A percentile compares a stretch with the other conserved stretches of the same genome.
Evolutionary conservation across 2,888 invertebrate genomes (phyloP).

Genomic region (Philhelius pedissequus): DNA sequence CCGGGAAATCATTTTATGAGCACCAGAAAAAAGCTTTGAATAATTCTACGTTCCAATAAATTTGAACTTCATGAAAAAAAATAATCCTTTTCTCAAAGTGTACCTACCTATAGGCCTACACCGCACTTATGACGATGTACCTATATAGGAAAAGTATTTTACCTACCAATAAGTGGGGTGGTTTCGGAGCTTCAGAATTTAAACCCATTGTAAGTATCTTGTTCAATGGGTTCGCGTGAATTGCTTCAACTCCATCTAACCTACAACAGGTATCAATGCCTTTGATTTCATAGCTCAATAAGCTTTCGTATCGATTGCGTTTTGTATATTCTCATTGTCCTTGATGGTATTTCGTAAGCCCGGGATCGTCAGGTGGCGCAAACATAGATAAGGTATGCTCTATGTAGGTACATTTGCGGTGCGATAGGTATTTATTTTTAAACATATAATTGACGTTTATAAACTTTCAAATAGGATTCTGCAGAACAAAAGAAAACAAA

Average conservation of each 20-base stretch:
- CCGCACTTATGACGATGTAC: not conserved
- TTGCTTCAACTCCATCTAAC: constrained; percentile 25
- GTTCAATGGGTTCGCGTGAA: constrained; percentile 58
- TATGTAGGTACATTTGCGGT: constrained; percentile 27
- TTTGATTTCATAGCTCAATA: constrained; percentile 65
- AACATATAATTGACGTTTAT: constrained; percentile 55
- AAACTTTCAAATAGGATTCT: constrained; percentile 39
- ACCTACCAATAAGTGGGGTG: not conserved
- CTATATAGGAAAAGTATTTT: not conserved
- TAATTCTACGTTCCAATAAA: too few species aligned
- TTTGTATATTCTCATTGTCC: constrained; percentile 20
- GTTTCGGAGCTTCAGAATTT: not conserved
- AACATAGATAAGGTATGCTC: not conserved
- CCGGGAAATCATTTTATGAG: too few species aligned
- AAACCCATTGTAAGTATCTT: constrained; percentile 28
- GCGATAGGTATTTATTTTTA: constrained; percentile 60
- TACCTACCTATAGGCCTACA: not conserved
- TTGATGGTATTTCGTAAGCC: constrained; percentile 22
- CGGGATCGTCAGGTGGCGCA: constrained; percentile 18
- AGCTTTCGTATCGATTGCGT: constrained; percentile 59
- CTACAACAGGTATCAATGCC: constrained; percentile 55
- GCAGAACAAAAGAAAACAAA: constrained; percentile 41
- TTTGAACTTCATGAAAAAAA: not conserved
- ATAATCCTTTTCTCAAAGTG: not conserved
- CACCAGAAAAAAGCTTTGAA: too few species aligned